A percentile compares a stretch with the other conserved stretches of the same genome.
Evolutionary conservation across 1,140 invertebrate genomes (phyloP).

Genomic region (Procambarus clarkii): DNA sequence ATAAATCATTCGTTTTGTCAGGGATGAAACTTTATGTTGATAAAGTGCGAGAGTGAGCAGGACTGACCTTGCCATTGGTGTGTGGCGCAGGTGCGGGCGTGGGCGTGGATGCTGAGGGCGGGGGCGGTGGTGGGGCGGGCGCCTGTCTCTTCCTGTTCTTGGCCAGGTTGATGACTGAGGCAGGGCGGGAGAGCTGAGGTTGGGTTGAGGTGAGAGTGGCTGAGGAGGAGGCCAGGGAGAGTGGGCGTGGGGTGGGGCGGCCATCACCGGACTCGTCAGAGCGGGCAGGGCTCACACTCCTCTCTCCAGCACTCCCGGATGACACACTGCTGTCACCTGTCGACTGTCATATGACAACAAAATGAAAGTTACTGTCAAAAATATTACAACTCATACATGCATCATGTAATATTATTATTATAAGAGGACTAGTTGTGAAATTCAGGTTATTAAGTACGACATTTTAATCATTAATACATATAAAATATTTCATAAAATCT

Average conservation of each 20-base stretch:
- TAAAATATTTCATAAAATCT: no score
- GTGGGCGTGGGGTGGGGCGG: not conserved
- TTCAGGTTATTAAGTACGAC: no score
- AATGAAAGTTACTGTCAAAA: no score
- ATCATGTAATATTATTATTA: no score
- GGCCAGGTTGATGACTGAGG: conserved; percentile 67
- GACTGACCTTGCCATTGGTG: conserved; percentile 73
- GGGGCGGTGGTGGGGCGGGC: conserved; percentile 45
- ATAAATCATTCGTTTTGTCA: no score
- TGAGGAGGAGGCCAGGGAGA: not conserved
- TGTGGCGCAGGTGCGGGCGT: conserved; percentile 40
- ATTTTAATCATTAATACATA: no score
- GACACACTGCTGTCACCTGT: conserved; percentile 74
- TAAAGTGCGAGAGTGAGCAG: not conserved
- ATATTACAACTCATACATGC: no score
- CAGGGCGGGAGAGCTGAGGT: not conserved
- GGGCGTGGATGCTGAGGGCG: not conserved
- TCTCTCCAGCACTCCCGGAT: conserved; percentile 74
- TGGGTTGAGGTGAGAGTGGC: not conserved
- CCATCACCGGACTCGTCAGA: conserved; percentile 61
- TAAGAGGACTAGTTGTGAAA: no score
- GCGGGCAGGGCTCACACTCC: conserved; percentile 73
- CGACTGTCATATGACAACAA: conserved; percentile 67
- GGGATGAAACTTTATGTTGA: no score
- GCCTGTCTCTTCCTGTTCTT: conserved; percentile 73